Percentiles rank a stretch among this genome's conserved stretches.
Evolutionary conservation across 23 tunicate genomes (phyloP).

Genomic region (Halocynthia roretzi): DNA sequence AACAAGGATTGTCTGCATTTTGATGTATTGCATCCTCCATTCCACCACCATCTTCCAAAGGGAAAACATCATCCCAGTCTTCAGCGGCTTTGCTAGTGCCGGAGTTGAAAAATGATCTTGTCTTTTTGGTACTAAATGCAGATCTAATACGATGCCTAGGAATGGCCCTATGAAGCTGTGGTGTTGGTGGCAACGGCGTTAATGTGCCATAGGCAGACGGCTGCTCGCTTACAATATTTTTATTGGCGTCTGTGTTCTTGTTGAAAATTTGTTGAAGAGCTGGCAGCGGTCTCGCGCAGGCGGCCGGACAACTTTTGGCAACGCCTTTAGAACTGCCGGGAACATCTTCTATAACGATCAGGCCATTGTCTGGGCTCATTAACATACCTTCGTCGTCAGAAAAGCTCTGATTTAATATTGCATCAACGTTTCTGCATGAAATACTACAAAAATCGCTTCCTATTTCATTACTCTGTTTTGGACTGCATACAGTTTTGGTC

Average conservation of each 20-base stretch:
- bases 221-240: not conserved
- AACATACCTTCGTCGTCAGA: not conserved
- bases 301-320: not conserved
- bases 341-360: not conserved
- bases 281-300: not conserved
- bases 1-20: not conserved
- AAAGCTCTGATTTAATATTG: not conserved
- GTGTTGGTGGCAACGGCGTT: conserved; percentile 1
- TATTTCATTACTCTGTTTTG: not conserved
- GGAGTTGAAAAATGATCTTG: not conserved
- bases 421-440: not conserved
- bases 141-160: not conserved
- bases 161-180: not conserved
- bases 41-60: not conserved
- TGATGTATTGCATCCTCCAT: not conserved
- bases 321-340: not conserved
- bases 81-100: not conserved
- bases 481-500: not conserved
- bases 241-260: conserved; percentile 4
- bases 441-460: too few species aligned
- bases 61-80: conserved; percentile 2
- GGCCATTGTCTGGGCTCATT: not conserved
- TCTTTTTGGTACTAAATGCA: not conserved
- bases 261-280: not conserved
- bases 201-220: not conserved